Evolutionary conservation across 2,797 vertebrate species (phyloP), one percentile per base, ranked within the genome.

Genomic region (Gila robusta): DNA sequence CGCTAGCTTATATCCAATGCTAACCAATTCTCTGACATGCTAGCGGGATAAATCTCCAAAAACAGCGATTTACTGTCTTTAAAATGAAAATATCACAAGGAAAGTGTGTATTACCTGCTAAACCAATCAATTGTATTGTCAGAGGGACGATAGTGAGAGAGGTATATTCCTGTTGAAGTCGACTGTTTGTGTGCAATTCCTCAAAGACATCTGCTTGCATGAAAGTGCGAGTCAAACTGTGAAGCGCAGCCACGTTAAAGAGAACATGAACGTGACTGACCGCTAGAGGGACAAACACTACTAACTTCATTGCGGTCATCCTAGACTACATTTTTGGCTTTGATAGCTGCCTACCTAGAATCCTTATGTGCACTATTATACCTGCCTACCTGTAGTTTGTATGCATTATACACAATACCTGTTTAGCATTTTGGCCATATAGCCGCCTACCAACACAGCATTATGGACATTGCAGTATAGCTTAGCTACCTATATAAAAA

Each of bases 1-100:
- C 67, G 66, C 56, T 85, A 85, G 84, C 84, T 78, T 56, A 41
- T 26, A 64, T 83, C 44, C n/a, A 70, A 80, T 85, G 84, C 84
- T 85, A 85, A 85, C 66, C 21, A 76, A 67, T 70, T 70, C 6
- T 28, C 47, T 78, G 64, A 32, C 77, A 49, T 73, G 83, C 83
- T 85, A 85, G 77, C 83, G 52, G 41, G 21, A 79, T n/a, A 49
- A 59, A 14, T 47, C 66, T 72, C 12, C 52, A 72, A 66, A 72
- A 69, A 32, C 73, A 69, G 32, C 64, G 35, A 66, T 21, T 80
- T 72, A 11, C 17, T 2, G 12, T 44, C 35, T 79, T 80, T 79
- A 64, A 64, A 64, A 73, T 21, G 3, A 39, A 72, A 37, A 16
- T 21, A 37, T 16, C 7, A 16, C 4, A 9, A 64, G n/a, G 3